Base-by-base conservation (phyloP, 2,113 vertebrate genomes). In the Lepidothrix coronata region DNA sequence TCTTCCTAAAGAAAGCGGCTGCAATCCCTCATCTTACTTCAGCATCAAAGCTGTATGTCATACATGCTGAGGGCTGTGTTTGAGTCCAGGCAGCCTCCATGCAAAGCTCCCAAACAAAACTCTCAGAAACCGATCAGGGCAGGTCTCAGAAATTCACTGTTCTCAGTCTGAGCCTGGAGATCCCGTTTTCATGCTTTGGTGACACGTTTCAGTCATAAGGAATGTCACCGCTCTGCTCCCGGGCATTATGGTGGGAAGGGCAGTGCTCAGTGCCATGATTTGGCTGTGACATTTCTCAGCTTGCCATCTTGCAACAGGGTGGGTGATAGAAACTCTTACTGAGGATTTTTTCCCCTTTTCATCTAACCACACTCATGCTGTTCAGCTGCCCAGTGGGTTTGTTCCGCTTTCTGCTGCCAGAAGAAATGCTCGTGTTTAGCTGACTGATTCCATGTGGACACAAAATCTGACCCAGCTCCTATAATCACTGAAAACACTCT, bases 331-430 rank as follows among this genome's bases (percentile, higher is more conserved):
- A 55, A 14, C 33, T 54, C 72, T 25, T 46, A 9, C 46, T 58
- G 80, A 63, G 73, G 51, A 78, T 6, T 62, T 80, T 67, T 63
- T 22, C 25, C 27, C 25, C 51, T 46, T 90, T 59, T 88, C 3
- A 3, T 76, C 62, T 71, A 86, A 81, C 72, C 62, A 37, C 71
- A 11, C 14, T 52, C 37, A 11, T 9, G 33, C 30, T 82, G 52
- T 74, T 72, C 39, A 24, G 52, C 48, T 9, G 9, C 57, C 48
- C 44, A 74, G 58, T 0, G 3, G 41, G 18, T 76, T 68, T 52
- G 54, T 81, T 93, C 93, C 2, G 9, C 88, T 93, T 87, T 82
- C 46, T 55, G 46, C 70, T 68, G 66, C 71, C 81, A 59, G 59
- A 35, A 72, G 15, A 84, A 89, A 72, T 23, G 52, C 30, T 43